Evolutionary conservation across 2,888 invertebrate genomes (phyloP).

Genomic region (Thumatha senex): DNA sequence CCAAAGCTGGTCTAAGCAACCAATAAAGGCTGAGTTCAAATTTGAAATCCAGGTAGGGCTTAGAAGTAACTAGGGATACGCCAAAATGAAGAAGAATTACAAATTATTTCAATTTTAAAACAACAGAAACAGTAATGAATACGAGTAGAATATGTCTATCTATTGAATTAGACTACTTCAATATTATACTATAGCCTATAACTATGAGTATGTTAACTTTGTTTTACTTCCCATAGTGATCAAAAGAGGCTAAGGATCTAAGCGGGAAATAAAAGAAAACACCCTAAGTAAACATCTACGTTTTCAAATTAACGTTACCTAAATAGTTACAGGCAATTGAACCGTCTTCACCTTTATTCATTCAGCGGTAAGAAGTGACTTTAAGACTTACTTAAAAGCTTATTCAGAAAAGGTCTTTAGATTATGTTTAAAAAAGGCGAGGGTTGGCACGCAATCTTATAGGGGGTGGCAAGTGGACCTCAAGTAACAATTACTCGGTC

Average conservation of each 20-base stretch:
- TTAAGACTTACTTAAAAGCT: conserved; percentile 50
- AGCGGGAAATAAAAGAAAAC: background rate
- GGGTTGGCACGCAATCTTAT: conserved; percentile 60
- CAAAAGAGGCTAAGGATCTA: background rate
- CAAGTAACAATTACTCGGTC: conserved; percentile 80
- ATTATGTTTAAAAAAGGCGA: conserved; percentile 62
- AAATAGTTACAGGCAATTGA: conserved; percentile 16
- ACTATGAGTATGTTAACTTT: too few relatives aligned
- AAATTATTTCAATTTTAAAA: too few relatives aligned
- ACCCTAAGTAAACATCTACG: background rate
- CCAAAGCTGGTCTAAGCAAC: too few relatives aligned
- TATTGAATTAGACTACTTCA: too few relatives aligned
- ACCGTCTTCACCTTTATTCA: conserved; percentile 22
- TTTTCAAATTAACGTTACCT: too few relatives aligned
- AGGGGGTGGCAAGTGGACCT: conserved; percentile 57
- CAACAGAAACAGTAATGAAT: too few relatives aligned
- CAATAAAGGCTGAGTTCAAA: too few relatives aligned
- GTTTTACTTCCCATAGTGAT: background rate
- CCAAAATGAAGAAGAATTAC: too few relatives aligned
- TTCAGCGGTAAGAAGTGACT: conserved; percentile 19
- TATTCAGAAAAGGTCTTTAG: conserved; percentile 51
- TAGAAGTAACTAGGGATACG: too few relatives aligned
- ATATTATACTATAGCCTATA: too few relatives aligned
- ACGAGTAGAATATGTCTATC: too few relatives aligned
- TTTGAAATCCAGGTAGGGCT: too few relatives aligned